phyloP scores from a whole-genome alignment of 2,797 vertebrate species.

The Kryptolebias ocellatus region DNA sequence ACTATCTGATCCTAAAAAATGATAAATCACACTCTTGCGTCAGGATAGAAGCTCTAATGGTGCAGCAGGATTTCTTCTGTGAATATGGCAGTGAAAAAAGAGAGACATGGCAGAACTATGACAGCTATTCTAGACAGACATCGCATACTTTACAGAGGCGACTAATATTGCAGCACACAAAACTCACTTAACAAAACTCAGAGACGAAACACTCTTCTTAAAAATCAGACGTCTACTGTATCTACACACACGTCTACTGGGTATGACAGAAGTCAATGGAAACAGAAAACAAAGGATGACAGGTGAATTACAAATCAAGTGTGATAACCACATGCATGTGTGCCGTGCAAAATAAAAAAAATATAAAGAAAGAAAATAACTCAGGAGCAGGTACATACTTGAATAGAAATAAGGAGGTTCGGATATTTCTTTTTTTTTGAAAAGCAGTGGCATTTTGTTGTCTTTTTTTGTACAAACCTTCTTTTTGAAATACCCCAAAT shows the following conservation, averaged over 20 bases:
- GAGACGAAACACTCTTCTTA: neutral
- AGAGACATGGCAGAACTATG: constrained; percentile 76
- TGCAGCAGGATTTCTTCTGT: constrained; percentile 53
- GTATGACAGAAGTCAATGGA: constrained; percentile 45
- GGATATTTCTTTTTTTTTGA: constrained; percentile 23
- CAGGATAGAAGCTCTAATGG: constrained; percentile 34
- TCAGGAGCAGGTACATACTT: constrained; percentile 52
- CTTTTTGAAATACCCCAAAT: neutral
- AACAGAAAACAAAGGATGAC: constrained; percentile 45
- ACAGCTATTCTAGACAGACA: constrained; percentile 62
- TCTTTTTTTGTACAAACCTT: constrained; percentile 39
- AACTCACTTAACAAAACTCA: constrained; percentile 60
- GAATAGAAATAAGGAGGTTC: constrained; percentile 25
- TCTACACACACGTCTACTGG: constrained; percentile 52
- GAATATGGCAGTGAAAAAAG: constrained; percentile 72
- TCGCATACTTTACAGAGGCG: constrained; percentile 67
- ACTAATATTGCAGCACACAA: constrained; percentile 63
- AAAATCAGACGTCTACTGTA: too few species aligned
- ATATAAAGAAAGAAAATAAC: constrained; percentile 14
- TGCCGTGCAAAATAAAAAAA: constrained; percentile 50
- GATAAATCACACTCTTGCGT: constrained; percentile 48
- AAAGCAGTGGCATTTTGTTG: constrained; percentile 58
- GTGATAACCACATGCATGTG: constrained; percentile 70
- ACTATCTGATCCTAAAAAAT: constrained; percentile 34
- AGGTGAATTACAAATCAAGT: constrained; percentile 51